phyloP scores from a whole-genome alignment of 2,113 vertebrate species.

The Macaca mulatta region DNA sequence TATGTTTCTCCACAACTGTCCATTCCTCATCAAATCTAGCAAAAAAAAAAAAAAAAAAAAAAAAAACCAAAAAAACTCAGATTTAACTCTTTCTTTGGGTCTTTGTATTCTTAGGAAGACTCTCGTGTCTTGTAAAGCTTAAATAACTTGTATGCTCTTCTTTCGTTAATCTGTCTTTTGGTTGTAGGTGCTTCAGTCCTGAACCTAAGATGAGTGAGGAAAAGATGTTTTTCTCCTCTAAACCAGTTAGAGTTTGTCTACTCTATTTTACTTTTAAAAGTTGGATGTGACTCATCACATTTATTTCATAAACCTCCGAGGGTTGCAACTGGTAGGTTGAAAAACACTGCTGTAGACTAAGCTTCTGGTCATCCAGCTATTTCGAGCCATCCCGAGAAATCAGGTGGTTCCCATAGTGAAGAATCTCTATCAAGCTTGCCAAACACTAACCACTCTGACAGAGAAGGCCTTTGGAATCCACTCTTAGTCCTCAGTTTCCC shows the following conservation, averaged over 20 bases:
- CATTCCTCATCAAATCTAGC: neutral
- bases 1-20: neutral
- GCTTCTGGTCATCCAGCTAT: neutral
- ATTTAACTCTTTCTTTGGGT: neutral
- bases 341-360: neutral
- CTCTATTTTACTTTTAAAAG: conserved; percentile 18
- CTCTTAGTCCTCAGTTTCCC: conserved; percentile 13
- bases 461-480: neutral
- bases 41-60: neutral
- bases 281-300: neutral
- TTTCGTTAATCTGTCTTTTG: neutral
- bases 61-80: neutral
- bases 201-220: neutral
- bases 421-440: neutral
- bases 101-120: neutral
- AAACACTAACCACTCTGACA: neutral
- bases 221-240: neutral
- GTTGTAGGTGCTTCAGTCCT: no score
- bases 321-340: neutral
- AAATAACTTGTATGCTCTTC: neutral
- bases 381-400: neutral
- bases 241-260: neutral
- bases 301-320: neutral
- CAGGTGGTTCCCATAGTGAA: neutral
- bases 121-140: neutral